Evolutionary conservation across 2,797 vertebrate species (phyloP), one percentile per base, ranked within the genome.

Genomic region (Kryptolebias ocellatus): DNA sequence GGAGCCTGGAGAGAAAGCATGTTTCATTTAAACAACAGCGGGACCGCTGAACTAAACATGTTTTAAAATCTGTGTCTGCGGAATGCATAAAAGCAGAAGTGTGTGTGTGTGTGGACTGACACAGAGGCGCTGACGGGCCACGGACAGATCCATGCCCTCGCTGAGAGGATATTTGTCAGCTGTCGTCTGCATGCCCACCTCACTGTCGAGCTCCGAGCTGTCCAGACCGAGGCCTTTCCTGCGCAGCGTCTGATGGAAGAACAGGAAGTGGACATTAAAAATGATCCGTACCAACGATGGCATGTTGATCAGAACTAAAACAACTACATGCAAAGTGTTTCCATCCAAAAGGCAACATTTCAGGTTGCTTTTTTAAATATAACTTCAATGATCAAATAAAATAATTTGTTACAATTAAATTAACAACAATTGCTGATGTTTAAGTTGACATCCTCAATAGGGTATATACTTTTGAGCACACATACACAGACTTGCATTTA

Each of bases 161-260:
- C 86, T 89, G 55, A 91, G 61, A 71, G 91, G 90, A 5, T 87
- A 92, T 79, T 94, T 96, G 39, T 96, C 95, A 3, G 84, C 49
- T 0, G 82, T 81, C 63, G 86, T 86, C 1, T 93, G 89, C 28
- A 90, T 88, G 34, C 86, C 83, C 49, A 95, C 96, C 0, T 96
- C 95, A 1, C 90, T 84, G 73, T 98, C 96, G 45, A 95, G 61
- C 79, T 97, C 96, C 0, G 94, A 82, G 68, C 87, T 79, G 0
- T 97, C 96, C 5, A 96, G 81, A 1, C 95, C 95, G 51, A 97
- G 65, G 5, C 97, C 96, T 78, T 97, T 98, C 83, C 95, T 94
- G 64, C 95, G 95, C 85, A 99, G 91, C 0, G 96, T 98, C 97
- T 98, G 83, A 72, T 53, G 51, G 20, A 39, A 52, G 50, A 75